Evolutionary conservation across 2,113 vertebrate species (phyloP), one percentile per base, ranked within the genome.

Genomic region (Antennarius striatus): DNA sequence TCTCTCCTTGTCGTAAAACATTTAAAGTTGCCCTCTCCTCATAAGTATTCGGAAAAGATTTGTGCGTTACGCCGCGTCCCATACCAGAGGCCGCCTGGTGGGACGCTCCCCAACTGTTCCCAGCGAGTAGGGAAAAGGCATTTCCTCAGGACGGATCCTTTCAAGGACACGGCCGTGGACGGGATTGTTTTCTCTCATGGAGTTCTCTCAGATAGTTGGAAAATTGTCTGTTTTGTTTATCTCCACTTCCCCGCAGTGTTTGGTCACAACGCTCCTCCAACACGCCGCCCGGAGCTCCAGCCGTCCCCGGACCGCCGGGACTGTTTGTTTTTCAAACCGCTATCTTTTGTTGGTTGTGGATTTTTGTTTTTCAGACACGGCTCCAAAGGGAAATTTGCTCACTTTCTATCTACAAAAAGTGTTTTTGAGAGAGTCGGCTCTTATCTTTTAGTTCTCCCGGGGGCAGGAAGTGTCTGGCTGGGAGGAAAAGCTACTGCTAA

Each of bases 391-490:
- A 87, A 79, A 87, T 81, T 81, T 77, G 79, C 71, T 76, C 49
- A 73, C 68, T 80, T 84, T 79, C 68, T 76, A 54, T 86, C 78
- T 80, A 76, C 80, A 68, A 1, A 66, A 78, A 77, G 72, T 70
- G 63, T 73, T 39, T 80, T 85, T 87, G 82, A 79, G 80, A 83
- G 65, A 78, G 69, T 71, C 15, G 6, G 55, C 57, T 71, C 83
- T 91, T 87, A 88, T 90, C 90, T 83, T 22, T 12, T 9, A 28
- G 57, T 62, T 84, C 72, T 84, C 76, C 80, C 62, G 51, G 76
- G 83, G 82, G 69, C 84, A 90, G 87, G 86, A 88, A 89, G 81
- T 77, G 64, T 72, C 75, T 75, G 80, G 75, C 80, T 75, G 77
- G 73, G 79, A 81, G 81, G 75, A 75, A 80, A 80, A 74, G 68